Conservation (phyloP, 1,140 invertebrate genomes). For the Papilio aristodemus region DNA sequence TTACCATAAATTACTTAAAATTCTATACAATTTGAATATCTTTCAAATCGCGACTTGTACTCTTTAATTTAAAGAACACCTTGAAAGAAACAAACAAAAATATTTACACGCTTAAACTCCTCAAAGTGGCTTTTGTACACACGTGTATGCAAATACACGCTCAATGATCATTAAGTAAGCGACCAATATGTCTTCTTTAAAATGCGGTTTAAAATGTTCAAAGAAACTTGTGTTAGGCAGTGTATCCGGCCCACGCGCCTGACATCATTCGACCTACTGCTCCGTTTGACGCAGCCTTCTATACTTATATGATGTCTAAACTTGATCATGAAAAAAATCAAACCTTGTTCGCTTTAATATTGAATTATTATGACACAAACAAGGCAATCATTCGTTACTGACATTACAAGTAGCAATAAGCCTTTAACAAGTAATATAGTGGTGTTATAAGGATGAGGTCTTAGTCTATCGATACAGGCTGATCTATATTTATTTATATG, state of each 20-base stretch:
- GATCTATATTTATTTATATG: no score
- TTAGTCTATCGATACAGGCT: no score
- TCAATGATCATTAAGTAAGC: constrained; percentile 19
- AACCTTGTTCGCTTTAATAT: constrained; percentile 8
- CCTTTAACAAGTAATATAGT: background rate
- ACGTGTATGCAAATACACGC: constrained; percentile 13
- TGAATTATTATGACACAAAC: constrained; percentile 8
- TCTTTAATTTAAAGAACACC: background rate
- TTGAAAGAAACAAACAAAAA: constrained; percentile 16
- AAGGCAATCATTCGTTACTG: background rate
- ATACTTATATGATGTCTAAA: constrained; percentile 14
- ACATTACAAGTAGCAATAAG: background rate
- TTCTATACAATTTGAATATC: background rate
- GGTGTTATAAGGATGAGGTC: no score
- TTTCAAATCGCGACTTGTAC: background rate
- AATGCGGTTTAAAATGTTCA: background rate
- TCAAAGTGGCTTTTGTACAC: background rate
- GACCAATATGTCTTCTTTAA: constrained; percentile 26
- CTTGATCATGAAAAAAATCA: constrained; percentile 6
- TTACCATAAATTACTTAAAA: background rate
- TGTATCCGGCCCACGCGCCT: constrained; percentile 15
- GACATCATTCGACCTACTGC: constrained; percentile 30
- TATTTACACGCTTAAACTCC: constrained; percentile 26
- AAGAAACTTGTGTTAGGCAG: constrained; percentile 7
- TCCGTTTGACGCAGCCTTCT: constrained; percentile 7